These are phyloP conservation scores for Ophraella communa DNA, from an alignment of 2,888 invertebrate genomes.

Conservation along the genomic window DNA sequence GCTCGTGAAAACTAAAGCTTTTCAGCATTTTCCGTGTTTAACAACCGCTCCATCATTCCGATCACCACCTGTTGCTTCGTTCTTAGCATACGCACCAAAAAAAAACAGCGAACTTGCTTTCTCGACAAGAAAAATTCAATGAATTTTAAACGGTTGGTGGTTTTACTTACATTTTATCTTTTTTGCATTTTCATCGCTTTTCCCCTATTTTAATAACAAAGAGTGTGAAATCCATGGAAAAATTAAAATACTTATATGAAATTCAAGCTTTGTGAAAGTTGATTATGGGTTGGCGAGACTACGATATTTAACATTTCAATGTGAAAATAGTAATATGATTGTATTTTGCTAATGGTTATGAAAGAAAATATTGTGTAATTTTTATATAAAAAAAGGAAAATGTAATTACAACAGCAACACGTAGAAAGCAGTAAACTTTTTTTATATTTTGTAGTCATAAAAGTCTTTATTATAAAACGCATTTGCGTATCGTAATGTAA, in stretches of 20 bases:
- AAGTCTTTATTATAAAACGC: no score
- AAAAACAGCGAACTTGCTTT: conserved; percentile 19
- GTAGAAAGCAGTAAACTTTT: no score
- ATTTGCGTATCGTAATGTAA: no score
- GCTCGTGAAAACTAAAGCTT: conserved; percentile 18
- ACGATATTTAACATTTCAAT: not conserved
- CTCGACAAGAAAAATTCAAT: conserved; percentile 54
- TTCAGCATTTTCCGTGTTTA: conserved; percentile 29
- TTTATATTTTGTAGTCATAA: no score
- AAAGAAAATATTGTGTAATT: no score
- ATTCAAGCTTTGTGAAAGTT: not conserved
- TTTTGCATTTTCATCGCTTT: not conserved
- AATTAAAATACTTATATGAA: not conserved
- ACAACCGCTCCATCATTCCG: conserved; percentile 32
- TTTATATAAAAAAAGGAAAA: no score
- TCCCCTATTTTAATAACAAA: not conserved
- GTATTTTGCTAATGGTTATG: no score
- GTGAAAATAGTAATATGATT: not conserved
- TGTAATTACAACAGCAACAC: no score
- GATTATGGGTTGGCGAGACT: not conserved
- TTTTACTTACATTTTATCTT: conserved; percentile 30
- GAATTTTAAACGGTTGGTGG: conserved; percentile 53
- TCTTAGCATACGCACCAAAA: conserved; percentile 25
- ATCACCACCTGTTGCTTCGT: conserved; percentile 32
- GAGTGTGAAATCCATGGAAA: not conserved